A percentile compares a stretch with the other conserved stretches of the same genome.
Evolutionary conservation across 2,113 vertebrate genomes (phyloP).

Genomic region (Sinocyclocheilus rhinocerous): DNA sequence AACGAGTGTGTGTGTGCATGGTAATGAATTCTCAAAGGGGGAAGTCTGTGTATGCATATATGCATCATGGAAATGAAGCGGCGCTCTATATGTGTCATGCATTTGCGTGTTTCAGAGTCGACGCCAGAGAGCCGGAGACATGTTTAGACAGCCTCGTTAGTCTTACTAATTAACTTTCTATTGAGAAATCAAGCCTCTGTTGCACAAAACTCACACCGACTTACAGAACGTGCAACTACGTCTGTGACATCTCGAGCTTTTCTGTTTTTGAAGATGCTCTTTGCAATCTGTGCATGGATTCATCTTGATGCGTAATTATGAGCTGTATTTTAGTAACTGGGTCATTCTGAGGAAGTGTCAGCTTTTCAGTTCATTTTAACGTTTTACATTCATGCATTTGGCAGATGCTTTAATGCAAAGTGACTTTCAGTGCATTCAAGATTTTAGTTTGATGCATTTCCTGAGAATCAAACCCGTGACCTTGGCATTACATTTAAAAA

Average conservation of each 20-base stretch:
- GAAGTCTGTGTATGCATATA: constrained; percentile 50
- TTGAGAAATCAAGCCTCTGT: not conserved
- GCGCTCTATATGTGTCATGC: not conserved
- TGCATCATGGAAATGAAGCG: constrained; percentile 36
- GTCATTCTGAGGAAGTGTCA: not conserved
- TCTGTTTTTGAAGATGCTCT: not conserved
- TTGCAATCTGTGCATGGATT: not conserved
- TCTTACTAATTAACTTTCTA: constrained; percentile 26
- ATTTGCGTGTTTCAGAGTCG: not conserved
- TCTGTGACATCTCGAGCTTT: not conserved
- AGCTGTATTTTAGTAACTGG: not conserved
- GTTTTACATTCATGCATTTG: not conserved
- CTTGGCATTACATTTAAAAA: not conserved
- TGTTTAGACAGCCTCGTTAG: constrained; percentile 29
- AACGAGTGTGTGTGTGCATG: constrained; percentile 54
- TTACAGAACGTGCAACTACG: not conserved
- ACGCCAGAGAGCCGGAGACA: not conserved
- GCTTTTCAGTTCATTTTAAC: not conserved
- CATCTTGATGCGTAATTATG: not conserved
- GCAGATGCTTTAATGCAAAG: not conserved
- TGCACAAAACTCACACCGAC: not conserved
- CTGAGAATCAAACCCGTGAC: not conserved
- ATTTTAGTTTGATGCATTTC: not conserved
- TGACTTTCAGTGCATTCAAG: not conserved
- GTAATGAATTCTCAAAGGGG: constrained; percentile 14